Percentiles rank a stretch among this genome's conserved stretches.
phyloP scores from a whole-genome alignment of 2,113 vertebrate genomes.

The Piaya cayana region DNA sequence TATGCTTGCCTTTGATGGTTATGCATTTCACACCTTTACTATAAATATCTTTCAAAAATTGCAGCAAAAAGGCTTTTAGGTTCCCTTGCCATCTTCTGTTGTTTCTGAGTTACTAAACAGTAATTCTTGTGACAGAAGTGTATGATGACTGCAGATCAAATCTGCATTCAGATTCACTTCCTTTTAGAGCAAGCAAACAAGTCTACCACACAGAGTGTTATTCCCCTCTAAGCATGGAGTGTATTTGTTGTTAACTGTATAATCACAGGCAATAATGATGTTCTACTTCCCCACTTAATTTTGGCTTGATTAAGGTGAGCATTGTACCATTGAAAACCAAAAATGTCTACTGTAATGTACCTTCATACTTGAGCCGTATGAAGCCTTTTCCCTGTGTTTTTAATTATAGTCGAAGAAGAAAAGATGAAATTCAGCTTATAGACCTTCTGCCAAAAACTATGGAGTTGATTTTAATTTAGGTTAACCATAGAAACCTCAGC shows the following conservation, averaged over 20 bases:
- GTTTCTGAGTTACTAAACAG: background rate
- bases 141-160: background rate
- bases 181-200: background rate
- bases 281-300: constrained; percentile 47
- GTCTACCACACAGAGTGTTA: background rate
- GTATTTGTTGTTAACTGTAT: background rate
- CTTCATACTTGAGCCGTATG: background rate
- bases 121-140: background rate
- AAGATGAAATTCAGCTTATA: constrained; percentile 32
- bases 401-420: constrained; percentile 32
- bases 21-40: background rate
- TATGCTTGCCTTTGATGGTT: background rate
- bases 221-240: background rate
- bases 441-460: constrained; percentile 23
- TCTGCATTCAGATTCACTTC: background rate
- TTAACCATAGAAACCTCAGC: constrained; percentile 48
- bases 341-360: constrained; percentile 6
- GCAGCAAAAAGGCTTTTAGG: background rate
- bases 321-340: background rate
- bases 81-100: background rate
- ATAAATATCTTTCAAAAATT: background rate
- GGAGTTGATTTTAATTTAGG: constrained; percentile 58
- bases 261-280: constrained; percentile 35
- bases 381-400: constrained; percentile 1
- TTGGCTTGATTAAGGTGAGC: constrained; percentile 23